Base-by-base conservation (phyloP, 2,797 vertebrate species). In the Bradypodion ventrale region DNA sequence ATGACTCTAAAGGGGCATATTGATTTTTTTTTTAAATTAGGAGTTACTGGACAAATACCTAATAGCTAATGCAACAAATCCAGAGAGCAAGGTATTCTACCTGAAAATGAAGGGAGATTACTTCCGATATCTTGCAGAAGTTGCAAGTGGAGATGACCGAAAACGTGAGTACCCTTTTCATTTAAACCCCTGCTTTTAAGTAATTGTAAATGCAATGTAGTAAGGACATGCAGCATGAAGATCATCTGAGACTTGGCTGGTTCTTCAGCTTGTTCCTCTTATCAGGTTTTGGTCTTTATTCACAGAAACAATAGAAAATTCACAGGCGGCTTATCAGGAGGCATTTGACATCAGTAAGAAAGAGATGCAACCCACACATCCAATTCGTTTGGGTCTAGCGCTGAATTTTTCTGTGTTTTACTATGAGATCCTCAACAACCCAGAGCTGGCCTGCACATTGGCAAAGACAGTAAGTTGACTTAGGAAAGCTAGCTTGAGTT, bases 101-200 rank as follows among this genome's bases (percentile, higher is more conserved):
- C 96, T 98, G 95, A 99, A 99, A 96, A 99, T 99, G 98, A 99
- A 99, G 93, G 98, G 98, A 73, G 98, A 99, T 93, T 99, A 99
- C 93, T 98, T 96, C 94, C 97, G 98, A 96, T 99, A 99, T 95
- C 97, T 99, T 83, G 98, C 98, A 92, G 98, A 99, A 94, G 98
- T 99, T 89, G 98, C 98, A n/a, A 91, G 91, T 92, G 97, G 95
- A 85, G 97, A 97, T 6, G 94, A 96, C 86, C 97, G 96, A 92
- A 93, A 95, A 90, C 90, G 98, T 99, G 88, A 96, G 96, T 78
- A 4, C 49, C 73, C 69, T 79, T 35, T 70, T 83, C 15, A 25
- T 27, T 74, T 66, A 2, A 1, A 3, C 2, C 37, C 74, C 2
- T 84, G 8, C 15, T 46, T 85, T 68, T 76, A 16, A 70, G 12